Evolutionary conservation across 2,888 invertebrate genomes (phyloP).

Genomic region (Sturmia bella): DNA sequence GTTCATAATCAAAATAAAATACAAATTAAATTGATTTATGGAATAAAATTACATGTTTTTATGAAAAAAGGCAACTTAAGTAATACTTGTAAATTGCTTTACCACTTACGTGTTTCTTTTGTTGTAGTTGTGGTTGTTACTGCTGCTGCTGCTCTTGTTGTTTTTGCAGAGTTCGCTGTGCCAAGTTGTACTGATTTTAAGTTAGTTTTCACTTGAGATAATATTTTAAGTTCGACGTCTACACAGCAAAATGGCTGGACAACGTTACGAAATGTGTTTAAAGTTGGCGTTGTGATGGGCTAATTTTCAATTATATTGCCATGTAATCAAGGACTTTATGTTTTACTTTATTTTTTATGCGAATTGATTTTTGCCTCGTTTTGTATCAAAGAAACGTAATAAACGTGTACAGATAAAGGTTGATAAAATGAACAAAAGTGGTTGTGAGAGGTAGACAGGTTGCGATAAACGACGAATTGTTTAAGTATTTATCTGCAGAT

Average conservation of each 20-base stretch:
- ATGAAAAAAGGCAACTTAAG: constrained; percentile 52
- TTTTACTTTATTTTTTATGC: constrained; percentile 34
- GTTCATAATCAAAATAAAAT: constrained; percentile 25
- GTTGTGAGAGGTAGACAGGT: constrained; percentile 26
- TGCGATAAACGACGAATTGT: constrained; percentile 41
- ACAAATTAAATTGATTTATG: constrained; percentile 68
- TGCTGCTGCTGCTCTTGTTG: too few relatives aligned
- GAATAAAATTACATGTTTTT: constrained; percentile 68
- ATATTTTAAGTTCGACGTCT: not conserved
- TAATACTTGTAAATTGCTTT: constrained; percentile 69
- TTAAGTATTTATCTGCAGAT: constrained; percentile 24
- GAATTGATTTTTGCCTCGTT: not conserved
- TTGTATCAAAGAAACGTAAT: constrained; percentile 16
- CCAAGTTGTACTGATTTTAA: constrained; percentile 41
- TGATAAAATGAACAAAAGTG: constrained; percentile 48
- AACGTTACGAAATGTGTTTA: constrained; percentile 4
- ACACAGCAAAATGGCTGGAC: constrained; percentile 6
- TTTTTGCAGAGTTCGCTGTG: not conserved
- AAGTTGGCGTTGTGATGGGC: constrained; percentile 50
- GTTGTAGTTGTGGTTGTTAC: too few relatives aligned
- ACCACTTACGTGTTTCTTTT: constrained; percentile 65
- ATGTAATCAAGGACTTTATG: constrained; percentile 69
- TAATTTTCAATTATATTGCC: constrained; percentile 72
- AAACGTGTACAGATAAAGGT: constrained; percentile 48
- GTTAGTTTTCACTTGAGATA: constrained; percentile 23